Percentiles rank a stretch among this genome's conserved stretches.
These are phyloP conservation scores for Synergus gifuensis DNA, from an alignment of 2,888 invertebrate species.

Conservation along the genomic window DNA sequence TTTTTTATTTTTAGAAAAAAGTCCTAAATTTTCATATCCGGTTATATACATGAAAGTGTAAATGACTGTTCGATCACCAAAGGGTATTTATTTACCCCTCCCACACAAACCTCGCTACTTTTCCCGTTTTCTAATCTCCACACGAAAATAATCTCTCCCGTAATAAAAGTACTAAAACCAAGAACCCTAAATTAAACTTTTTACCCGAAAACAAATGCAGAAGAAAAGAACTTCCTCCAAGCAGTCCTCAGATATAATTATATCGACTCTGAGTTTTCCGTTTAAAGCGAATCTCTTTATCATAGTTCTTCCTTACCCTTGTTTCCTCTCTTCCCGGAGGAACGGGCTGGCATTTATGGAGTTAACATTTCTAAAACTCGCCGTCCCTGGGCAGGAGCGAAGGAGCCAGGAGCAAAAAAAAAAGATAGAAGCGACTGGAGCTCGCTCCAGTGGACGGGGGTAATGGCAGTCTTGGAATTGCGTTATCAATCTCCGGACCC, in stretches of 20 bases:
- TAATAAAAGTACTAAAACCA: background rate
- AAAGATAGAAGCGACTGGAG: slow-evolving; percentile 75
- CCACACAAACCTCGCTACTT: too few species aligned
- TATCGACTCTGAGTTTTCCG: slow-evolving; percentile 52
- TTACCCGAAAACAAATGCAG: background rate
- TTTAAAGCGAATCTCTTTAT: slow-evolving; percentile 58
- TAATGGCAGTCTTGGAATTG: slow-evolving; percentile 78
- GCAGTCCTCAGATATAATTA: slow-evolving; percentile 22
- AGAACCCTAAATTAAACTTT: background rate
- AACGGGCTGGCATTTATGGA: slow-evolving; percentile 76
- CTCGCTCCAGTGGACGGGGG: slow-evolving; percentile 72
- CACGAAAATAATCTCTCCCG: too few species aligned
- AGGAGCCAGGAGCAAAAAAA: slow-evolving; percentile 69
- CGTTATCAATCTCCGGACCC: slow-evolving; percentile 77
- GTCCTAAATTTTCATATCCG: too few species aligned
- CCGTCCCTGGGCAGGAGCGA: slow-evolving; percentile 68
- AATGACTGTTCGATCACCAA: too few species aligned
- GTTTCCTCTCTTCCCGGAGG: slow-evolving; percentile 56
- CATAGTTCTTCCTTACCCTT: slow-evolving; percentile 53
- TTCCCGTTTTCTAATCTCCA: too few species aligned
- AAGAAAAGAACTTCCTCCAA: slow-evolving; percentile 5
- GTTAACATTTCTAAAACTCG: slow-evolving; percentile 78
- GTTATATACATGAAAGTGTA: too few species aligned
- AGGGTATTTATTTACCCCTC: too few species aligned
- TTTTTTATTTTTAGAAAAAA: too few species aligned